Evolutionary conservation across 2,888 invertebrate species (phyloP).

Genomic region (Harpalus rufipes): DNA sequence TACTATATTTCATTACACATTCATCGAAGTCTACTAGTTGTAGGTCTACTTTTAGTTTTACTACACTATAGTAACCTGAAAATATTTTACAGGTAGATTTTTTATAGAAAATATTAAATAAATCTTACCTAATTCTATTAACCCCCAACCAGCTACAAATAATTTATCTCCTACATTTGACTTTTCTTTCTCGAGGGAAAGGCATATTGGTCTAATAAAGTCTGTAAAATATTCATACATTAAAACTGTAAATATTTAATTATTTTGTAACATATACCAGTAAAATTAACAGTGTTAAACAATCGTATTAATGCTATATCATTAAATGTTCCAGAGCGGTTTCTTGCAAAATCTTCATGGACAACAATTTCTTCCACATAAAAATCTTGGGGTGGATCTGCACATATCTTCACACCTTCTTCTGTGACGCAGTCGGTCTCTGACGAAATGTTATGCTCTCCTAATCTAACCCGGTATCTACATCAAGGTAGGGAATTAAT

Average conservation of each 20-base stretch:
- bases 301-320: slow-evolving; percentile 79
- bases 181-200: slow-evolving; percentile 16
- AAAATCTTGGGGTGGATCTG: slow-evolving; percentile 75
- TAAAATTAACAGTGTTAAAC: slow-evolving; percentile 74
- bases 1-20: slow-evolving; percentile 1
- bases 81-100: no score
- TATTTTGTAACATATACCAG: slow-evolving; percentile 73
- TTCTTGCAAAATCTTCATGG: slow-evolving; percentile 76
- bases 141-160: slow-evolving; percentile 40
- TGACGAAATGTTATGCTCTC: slow-evolving; percentile 77
- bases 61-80: slow-evolving; percentile 31
- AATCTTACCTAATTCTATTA: neutral
- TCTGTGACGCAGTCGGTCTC: slow-evolving; percentile 77
- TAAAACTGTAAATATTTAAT: neutral
- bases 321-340: slow-evolving; percentile 72
- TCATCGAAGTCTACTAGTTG: slow-evolving; percentile 1
- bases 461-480: slow-evolving; percentile 75
- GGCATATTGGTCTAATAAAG: slow-evolving; percentile 33
- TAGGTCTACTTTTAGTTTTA: slow-evolving; percentile 36
- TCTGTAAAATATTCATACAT: neutral
- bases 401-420: slow-evolving; percentile 75
- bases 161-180: slow-evolving; percentile 20
- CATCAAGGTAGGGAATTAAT: slow-evolving; percentile 63
- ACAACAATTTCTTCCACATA: slow-evolving; percentile 76
- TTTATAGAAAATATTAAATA: neutral